These are phyloP conservation scores for Cotesia glomerata DNA, from an alignment of 1,140 invertebrate species.

Conservation along the genomic window DNA sequence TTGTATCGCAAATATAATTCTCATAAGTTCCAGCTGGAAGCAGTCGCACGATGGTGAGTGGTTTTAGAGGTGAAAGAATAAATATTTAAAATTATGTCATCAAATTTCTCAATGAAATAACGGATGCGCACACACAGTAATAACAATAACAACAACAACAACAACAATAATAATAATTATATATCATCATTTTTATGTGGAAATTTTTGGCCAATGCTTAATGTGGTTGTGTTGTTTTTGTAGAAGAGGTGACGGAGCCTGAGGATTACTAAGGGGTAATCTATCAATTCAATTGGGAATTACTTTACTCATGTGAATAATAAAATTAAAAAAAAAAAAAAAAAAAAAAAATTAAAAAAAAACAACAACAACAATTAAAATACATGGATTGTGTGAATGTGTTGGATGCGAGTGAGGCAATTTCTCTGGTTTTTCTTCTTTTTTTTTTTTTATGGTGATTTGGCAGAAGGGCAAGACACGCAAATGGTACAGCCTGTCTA, in stretches of 20 bases:
- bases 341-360: background rate
- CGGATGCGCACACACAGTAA: no score
- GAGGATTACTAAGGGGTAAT: constrained; percentile 5
- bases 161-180: no score
- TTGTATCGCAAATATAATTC: constrained; percentile 32
- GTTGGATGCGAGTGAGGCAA: constrained; percentile 24
- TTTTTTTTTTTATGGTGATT: constrained; percentile 53
- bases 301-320: background rate
- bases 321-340: background rate
- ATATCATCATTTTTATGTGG: constrained; percentile 14
- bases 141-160: no score
- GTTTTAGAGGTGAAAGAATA: constrained; percentile 9
- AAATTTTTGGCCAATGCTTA: constrained; percentile 28
- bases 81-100: background rate
- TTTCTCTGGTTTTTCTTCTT: constrained; percentile 19
- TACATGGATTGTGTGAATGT: constrained; percentile 17
- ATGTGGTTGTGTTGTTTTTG: constrained; percentile 29
- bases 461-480: constrained; percentile 55
- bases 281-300: constrained; percentile 1
- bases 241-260: constrained; percentile 13
- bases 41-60: constrained; percentile 21
- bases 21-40: constrained; percentile 27
- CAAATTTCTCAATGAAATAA: no score
- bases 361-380: background rate
- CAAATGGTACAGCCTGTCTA: constrained; percentile 57